phyloP scores from a whole-genome alignment of 2,797 vertebrate genomes.

The Botia kubotai region DNA sequence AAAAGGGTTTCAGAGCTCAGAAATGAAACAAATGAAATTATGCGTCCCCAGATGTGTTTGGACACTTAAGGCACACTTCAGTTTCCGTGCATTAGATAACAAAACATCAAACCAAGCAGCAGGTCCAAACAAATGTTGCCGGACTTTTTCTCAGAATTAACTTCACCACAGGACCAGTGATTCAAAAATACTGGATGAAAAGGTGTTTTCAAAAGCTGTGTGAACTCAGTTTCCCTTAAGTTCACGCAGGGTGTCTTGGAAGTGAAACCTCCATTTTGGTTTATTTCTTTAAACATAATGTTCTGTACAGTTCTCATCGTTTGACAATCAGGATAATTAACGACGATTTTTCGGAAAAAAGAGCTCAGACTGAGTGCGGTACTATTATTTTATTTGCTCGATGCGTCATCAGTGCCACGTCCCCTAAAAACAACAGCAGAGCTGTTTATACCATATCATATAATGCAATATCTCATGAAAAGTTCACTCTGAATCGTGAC shows the following conservation, averaged over 20 bases:
- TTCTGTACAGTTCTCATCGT: too few relatives aligned
- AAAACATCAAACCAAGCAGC: background rate
- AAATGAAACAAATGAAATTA: background rate
- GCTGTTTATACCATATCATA: background rate
- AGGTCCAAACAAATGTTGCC: background rate
- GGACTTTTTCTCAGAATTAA: background rate
- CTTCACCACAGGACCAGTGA: background rate
- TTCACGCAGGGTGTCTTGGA: background rate
- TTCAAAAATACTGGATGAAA: too few relatives aligned
- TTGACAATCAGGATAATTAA: too few relatives aligned
- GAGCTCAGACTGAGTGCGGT: background rate
- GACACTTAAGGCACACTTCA: background rate
- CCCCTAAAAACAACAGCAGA: background rate
- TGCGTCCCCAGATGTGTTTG: background rate
- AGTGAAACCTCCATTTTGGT: background rate
- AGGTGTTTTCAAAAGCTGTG: background rate
- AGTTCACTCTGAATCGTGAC: conserved; percentile 14
- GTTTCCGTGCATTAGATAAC: background rate
- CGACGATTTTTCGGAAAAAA: too few relatives aligned
- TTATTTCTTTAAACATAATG: too few relatives aligned
- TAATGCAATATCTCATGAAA: background rate
- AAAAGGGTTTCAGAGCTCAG: background rate
- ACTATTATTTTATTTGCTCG: background rate
- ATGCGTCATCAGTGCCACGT: background rate
- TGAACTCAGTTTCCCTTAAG: background rate